Conservation (phyloP, 2,113 vertebrate genomes). For the Leptobrachium ailaonicum region DNA sequence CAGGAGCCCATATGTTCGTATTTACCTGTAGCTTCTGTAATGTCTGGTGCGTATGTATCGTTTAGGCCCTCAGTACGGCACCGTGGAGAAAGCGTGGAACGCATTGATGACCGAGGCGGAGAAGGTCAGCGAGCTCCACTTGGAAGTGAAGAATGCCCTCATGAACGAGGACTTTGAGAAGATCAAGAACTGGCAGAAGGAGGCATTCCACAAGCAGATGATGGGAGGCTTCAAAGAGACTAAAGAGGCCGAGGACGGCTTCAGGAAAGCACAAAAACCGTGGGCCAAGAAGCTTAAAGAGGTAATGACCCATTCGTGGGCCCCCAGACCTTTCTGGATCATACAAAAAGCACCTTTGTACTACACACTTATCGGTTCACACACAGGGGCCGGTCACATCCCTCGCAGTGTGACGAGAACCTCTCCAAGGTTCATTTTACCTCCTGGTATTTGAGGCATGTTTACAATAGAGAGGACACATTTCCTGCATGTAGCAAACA, state of each 20-base stretch:
- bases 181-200: slow-evolving; percentile 97
- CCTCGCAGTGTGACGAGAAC: no score
- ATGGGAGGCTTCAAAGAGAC: slow-evolving; percentile 97
- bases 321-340: no score
- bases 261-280: slow-evolving; percentile 97
- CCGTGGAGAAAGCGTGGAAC: slow-evolving; percentile 89
- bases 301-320: slow-evolving; percentile 62
- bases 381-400: no score
- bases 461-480: no score
- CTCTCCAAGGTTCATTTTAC: no score
- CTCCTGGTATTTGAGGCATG: no score
- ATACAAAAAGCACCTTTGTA: no score
- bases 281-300: slow-evolving; percentile 99
- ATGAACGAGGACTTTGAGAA: slow-evolving; percentile 98
- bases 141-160: slow-evolving; percentile 86
- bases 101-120: slow-evolving; percentile 92
- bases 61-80: slow-evolving; percentile 93
- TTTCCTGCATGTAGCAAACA: no score
- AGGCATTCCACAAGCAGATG: slow-evolving; percentile 97
- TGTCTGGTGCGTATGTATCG: background rate
- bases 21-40: no score
- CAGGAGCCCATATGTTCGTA: no score
- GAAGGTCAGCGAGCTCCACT: slow-evolving; percentile 93
- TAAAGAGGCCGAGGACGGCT: slow-evolving; percentile 93
- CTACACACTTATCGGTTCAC: no score